Percentiles rank a stretch among this genome's conserved stretches.
Conservation (phyloP, 2,113 vertebrate species). For the Nymphicus hollandicus region DNA sequence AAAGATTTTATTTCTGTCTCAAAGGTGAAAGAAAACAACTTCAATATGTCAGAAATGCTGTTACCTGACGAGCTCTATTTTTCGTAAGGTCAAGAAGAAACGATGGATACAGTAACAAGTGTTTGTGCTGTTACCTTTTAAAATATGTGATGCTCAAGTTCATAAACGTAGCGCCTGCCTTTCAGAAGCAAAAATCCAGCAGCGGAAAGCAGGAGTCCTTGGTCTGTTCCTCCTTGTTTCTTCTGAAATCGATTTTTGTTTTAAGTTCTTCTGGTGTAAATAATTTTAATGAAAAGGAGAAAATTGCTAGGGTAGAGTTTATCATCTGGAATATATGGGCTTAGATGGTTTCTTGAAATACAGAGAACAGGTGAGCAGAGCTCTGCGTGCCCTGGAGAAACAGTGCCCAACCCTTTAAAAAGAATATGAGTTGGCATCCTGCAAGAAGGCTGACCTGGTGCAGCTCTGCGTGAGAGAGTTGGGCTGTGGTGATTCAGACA, state of each 20-base stretch:
- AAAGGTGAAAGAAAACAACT: constrained; percentile 53
- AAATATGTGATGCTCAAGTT: constrained; percentile 38
- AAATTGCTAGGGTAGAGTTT: constrained; percentile 34
- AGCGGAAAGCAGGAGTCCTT: neutral
- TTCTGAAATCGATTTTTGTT: constrained; percentile 47
- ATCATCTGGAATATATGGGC: constrained; percentile 28
- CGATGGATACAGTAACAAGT: constrained; percentile 31
- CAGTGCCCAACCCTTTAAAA: neutral
- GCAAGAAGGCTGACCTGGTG: neutral
- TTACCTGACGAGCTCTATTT: constrained; percentile 20
- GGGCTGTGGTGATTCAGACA: neutral
- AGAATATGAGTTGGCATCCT: neutral
- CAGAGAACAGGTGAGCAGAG: neutral
- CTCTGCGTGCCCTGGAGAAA: neutral
- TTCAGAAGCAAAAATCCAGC: neutral
- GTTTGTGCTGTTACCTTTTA: constrained; percentile 35
- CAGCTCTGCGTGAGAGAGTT: fast-evolving
- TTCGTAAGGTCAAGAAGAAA: constrained; percentile 48
- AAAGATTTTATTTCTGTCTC: constrained; percentile 48
- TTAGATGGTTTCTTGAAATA: constrained; percentile 24
- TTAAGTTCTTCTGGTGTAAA: constrained; percentile 63
- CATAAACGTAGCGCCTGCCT: neutral
- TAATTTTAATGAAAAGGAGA: constrained; percentile 63
- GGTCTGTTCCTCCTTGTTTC: constrained; percentile 21
- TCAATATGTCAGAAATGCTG: constrained; percentile 51